phyloP scores from a whole-genome alignment of 2,113 vertebrate genomes.

The Bubalus kerabau region DNA sequence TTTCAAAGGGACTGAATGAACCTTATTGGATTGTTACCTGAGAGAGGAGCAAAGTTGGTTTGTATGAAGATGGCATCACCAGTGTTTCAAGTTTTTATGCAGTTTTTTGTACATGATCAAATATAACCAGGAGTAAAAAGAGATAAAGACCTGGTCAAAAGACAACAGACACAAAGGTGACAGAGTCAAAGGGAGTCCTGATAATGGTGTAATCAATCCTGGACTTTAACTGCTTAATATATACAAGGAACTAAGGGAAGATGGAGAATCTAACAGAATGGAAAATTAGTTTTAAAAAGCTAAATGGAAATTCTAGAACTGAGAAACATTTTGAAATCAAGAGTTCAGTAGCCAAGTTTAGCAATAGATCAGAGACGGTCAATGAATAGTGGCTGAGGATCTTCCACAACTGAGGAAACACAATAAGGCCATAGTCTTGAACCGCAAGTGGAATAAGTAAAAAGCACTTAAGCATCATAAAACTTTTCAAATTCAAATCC shows the following conservation, averaged over 20 bases:
- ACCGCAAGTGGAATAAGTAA: background rate
- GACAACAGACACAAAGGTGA: background rate
- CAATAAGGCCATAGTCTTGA: background rate
- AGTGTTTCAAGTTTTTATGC: background rate
- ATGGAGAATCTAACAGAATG: background rate
- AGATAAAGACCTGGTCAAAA: background rate
- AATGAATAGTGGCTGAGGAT: background rate
- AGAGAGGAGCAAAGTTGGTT: background rate
- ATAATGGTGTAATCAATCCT: background rate
- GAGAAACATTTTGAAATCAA: background rate
- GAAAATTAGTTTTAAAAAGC: background rate
- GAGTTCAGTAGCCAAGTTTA: background rate
- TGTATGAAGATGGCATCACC: background rate
- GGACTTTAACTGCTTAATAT: background rate
- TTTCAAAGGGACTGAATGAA: background rate
- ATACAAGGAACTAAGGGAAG: background rate
- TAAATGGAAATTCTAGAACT: background rate
- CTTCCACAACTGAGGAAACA: background rate
- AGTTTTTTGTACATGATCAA: background rate
- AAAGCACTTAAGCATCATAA: background rate
- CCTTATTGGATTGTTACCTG: background rate
- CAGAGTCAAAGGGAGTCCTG: background rate
- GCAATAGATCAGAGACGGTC: background rate
- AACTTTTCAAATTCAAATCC: background rate
- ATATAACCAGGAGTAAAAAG: background rate